Evolutionary conservation across 35 echinoderm and acorn worm species (phyloP).

Genomic region (Anneissia japonica): DNA sequence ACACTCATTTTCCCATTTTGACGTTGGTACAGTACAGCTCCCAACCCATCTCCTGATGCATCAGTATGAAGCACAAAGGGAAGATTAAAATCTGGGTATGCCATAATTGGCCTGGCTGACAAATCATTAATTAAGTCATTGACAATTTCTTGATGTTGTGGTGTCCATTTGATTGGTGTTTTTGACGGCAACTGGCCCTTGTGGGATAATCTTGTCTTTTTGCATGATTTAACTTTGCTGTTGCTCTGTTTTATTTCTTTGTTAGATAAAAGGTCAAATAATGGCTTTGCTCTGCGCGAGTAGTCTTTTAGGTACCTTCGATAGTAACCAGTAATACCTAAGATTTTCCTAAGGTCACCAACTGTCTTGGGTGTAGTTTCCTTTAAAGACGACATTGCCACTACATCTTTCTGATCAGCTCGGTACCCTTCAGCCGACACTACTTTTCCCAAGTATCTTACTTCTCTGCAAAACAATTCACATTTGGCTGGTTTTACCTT

Average conservation of each 20-base stretch:
- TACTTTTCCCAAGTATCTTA: conserved; percentile 29
- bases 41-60: conserved; percentile 21
- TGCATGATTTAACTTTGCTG: too few relatives aligned
- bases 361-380: conserved; percentile 29
- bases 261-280: conserved; percentile 24
- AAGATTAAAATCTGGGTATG: conserved; percentile 21
- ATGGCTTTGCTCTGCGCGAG: conserved; percentile 21
- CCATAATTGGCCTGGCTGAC: conserved; percentile 29
- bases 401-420: conserved; percentile 18
- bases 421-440: conserved; percentile 26
- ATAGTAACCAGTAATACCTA: conserved; percentile 38
- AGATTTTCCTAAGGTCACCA: conserved; percentile 20
- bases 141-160: not conserved
- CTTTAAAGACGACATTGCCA: conserved; percentile 16
- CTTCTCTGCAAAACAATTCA: conserved; percentile 33
- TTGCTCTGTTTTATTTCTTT: not conserved
- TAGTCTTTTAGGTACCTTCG: conserved; percentile 26
- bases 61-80: conserved; percentile 39
- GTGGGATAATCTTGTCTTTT: too few relatives aligned
- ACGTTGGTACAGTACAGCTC: conserved; percentile 41
- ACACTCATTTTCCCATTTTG: conserved; percentile 36
- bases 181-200: not conserved
- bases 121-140: conserved; percentile 13
- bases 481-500: conserved; percentile 52
- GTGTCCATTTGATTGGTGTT: conserved; percentile 17